Evolutionary conservation across 1,140 invertebrate species (phyloP).

Genomic region (Leptonema lineaticorne): DNA sequence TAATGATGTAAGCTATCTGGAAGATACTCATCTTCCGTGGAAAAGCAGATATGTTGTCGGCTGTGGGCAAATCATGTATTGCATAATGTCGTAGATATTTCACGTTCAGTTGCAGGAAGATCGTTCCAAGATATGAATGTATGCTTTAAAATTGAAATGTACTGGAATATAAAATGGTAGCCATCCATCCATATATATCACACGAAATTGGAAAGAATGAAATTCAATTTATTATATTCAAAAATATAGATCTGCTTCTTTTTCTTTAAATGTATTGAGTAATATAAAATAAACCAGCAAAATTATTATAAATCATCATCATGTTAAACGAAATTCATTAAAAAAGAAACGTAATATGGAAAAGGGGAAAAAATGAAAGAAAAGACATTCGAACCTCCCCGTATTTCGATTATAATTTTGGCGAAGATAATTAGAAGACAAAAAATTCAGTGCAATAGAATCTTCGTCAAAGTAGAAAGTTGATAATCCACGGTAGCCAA

Average conservation of each 20-base stretch:
- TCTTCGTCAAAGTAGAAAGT: constrained; percentile 24
- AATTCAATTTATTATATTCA: too few relatives aligned
- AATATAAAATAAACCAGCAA: too few relatives aligned
- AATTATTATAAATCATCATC: too few relatives aligned
- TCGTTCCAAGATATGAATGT: not conserved
- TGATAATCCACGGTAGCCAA: constrained; percentile 5
- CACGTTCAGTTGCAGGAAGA: constrained; percentile 2
- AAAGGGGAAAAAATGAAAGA: not conserved
- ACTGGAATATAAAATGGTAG: too few relatives aligned
- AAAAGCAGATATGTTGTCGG: not conserved
- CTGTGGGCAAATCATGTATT: not conserved
- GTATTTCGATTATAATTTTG: constrained; percentile 12
- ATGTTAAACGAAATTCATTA: too few relatives aligned
- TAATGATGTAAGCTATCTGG: not conserved
- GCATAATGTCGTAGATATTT: not conserved
- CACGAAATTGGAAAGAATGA: too few relatives aligned
- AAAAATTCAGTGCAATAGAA: constrained; percentile 8
- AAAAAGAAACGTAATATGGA: too few relatives aligned
- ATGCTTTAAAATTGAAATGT: too few relatives aligned
- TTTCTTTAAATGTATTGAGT: too few relatives aligned
- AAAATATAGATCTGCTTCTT: too few relatives aligned
- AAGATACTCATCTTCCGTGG: not conserved
- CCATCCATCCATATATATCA: too few relatives aligned
- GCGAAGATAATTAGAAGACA: constrained; percentile 5
- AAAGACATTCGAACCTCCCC: constrained; percentile 13